These are phyloP conservation scores for Taurulus bubalis DNA, from an alignment of 2,113 vertebrate genomes.

Conservation along the genomic window DNA sequence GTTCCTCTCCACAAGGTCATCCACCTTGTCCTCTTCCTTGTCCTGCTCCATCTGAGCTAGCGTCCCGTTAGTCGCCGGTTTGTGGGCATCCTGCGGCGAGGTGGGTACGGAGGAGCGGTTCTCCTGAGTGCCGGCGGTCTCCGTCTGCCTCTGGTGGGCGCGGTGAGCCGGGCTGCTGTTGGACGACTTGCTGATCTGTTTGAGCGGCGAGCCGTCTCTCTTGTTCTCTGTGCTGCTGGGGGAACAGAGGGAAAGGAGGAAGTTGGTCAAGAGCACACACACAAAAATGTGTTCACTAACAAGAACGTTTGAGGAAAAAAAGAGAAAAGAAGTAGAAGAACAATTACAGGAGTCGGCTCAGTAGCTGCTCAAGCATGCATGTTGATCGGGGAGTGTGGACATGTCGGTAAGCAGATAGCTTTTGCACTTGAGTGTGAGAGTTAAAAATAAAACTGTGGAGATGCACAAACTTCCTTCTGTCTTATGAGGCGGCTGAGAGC, in stretches of 20 bases:
- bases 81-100: slow-evolving; percentile 63
- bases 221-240: slow-evolving; percentile 74
- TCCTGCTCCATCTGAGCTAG: slow-evolving; percentile 74
- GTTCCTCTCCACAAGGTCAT: slow-evolving; percentile 17
- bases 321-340: background rate
- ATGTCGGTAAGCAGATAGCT: slow-evolving; percentile 26
- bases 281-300: background rate
- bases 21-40: slow-evolving; percentile 44
- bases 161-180: slow-evolving; percentile 75
- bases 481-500: slow-evolving; percentile 50
- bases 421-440: slow-evolving; percentile 47
- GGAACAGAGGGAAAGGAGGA: slow-evolving; percentile 61
- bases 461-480: slow-evolving; percentile 69
- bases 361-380: background rate
- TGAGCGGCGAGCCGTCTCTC: slow-evolving; percentile 72
- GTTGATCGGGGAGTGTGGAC: slow-evolving; percentile 26
- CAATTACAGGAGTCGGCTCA: background rate
- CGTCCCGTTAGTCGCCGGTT: slow-evolving; percentile 72
- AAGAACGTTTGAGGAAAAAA: background rate
- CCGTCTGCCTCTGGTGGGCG: slow-evolving; percentile 43
- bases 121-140: slow-evolving; percentile 44
- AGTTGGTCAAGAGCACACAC: slow-evolving; percentile 31
- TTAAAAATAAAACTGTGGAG: slow-evolving; percentile 79
- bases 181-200: slow-evolving; percentile 68
- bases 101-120: slow-evolving; percentile 19